Percentiles rank a stretch among this genome's conserved stretches.
Evolutionary conservation across 1,140 invertebrate species (phyloP).

Genomic region (Drosophila quadrilineata): DNA sequence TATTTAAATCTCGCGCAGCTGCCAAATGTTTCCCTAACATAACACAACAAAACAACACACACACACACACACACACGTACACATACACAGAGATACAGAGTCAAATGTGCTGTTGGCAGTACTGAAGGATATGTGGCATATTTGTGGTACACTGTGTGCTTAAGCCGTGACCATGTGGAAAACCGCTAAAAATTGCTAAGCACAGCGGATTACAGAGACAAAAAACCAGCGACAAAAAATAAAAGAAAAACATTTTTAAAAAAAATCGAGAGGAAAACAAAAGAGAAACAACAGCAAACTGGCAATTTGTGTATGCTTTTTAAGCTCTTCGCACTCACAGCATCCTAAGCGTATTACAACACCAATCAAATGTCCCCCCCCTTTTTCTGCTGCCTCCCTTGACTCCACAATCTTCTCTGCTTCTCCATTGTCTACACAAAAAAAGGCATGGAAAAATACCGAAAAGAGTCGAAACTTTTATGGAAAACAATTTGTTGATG

Average conservation of each 20-base stretch:
- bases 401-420: background rate
- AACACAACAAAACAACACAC: background rate
- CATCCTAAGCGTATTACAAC: constrained; percentile 52
- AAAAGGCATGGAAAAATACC: constrained; percentile 15
- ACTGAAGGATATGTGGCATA: constrained; percentile 3
- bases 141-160: constrained; percentile 2
- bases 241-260: background rate
- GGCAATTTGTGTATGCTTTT: constrained; percentile 50
- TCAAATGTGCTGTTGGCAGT: constrained; percentile 1
- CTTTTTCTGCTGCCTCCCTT: background rate
- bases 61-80: too few relatives aligned
- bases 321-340: constrained; percentile 43
- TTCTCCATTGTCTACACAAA: background rate
- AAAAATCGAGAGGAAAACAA: background rate
- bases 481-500: constrained; percentile 63
- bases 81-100: too few relatives aligned
- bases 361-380: background rate
- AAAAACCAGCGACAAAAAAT: background rate
- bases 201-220: constrained; percentile 56
- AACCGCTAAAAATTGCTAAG: constrained; percentile 52
- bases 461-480: constrained; percentile 14
- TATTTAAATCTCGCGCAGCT: constrained; percentile 2
- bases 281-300: constrained; percentile 27
- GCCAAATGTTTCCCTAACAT: background rate
- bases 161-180: constrained; percentile 33